These are phyloP conservation scores for Diploptera punctata DNA, from an alignment of 2,888 invertebrate species.

Conservation along the genomic window DNA sequence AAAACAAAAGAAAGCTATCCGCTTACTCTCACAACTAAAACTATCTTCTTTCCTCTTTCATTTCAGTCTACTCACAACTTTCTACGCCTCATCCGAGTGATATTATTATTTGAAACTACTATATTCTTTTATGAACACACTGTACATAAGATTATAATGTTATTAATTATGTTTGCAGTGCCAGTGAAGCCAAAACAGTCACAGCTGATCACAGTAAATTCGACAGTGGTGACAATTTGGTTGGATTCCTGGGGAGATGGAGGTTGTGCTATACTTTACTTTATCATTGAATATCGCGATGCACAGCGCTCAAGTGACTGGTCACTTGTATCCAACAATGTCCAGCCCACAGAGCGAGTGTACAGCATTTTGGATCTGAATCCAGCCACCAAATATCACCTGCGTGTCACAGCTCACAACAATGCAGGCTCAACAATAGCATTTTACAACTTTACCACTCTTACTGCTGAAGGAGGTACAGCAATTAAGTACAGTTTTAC, in stretches of 20 bases:
- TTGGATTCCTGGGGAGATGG: conserved; percentile 89
- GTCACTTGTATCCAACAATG: conserved; percentile 82
- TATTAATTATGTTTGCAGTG: conserved; percentile 55
- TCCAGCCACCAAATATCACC: conserved; percentile 76
- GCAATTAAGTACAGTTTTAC: too few species aligned
- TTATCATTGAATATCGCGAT: conserved; percentile 79
- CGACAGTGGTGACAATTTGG: conserved; percentile 86
- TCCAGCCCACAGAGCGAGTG: conserved; percentile 80
- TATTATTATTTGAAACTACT: too few species aligned
- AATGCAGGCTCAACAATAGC: conserved; percentile 86
- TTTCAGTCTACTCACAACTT: too few species aligned
- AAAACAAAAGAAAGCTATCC: too few species aligned
- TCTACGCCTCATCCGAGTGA: too few species aligned
- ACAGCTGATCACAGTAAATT: conserved; percentile 83
- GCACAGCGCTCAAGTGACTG: conserved; percentile 63
- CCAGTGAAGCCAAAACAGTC: conserved; percentile 81
- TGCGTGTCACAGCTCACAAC: conserved; percentile 81
- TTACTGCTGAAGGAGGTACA: conserved; percentile 77
- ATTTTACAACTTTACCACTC: conserved; percentile 84
- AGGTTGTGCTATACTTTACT: conserved; percentile 86
- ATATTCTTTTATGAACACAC: too few species aligned
- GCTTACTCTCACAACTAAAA: too few species aligned
- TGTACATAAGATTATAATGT: neutral
- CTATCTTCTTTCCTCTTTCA: too few species aligned
- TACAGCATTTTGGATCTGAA: conserved; percentile 79